Base-by-base conservation (phyloP, 2,797 vertebrate genomes). In the Brachyalestes nurse region DNA sequence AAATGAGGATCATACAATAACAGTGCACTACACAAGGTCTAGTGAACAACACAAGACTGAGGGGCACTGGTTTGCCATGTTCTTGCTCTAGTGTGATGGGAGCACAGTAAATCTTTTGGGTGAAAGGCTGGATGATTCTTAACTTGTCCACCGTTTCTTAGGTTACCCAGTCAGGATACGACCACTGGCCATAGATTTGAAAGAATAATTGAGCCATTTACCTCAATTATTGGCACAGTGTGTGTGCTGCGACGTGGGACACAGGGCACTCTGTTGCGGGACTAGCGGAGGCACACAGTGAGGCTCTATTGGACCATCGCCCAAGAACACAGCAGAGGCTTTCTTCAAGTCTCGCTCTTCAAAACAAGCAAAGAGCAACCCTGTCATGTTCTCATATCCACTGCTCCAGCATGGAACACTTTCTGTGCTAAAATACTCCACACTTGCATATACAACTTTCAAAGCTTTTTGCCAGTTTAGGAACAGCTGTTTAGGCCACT, bases 141-240 rank as follows among this genome's bases (percentile, higher is more conserved):
- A 23, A 55, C 61, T 69, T 13, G 47, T 78, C 65, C 60, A 6
- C 61, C 23, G 81, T 83, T 80, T 64, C 83, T 70, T 66, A 74
- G 81, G 82, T 66, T 57, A 83, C 80, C 13, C 58, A 80, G 23
- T 80, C 78, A 79, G 74, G 79, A 75, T 80, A 60, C 38, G 40
- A 86, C 65, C 66, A 67, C 66, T 85, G 70, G 86, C 88, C 70
- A 85, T 65, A 75, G 82, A 85, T 87, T 89, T 75, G 67, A 82
- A 91, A 90, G 86, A 90, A 90, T 82, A 92, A 89, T 90, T 64
- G 84, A 83, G 81, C 74, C 88, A 85, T 90, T 92, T 88, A 89
- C 80, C 78, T 82, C 75, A 86, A 86, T 85, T 82, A 87, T 76
- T 86, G 88, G 86, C 86, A 70, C 72, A 82, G 88, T 71, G 61